phyloP scores from a whole-genome alignment of 2,113 vertebrate species.

The Kryptolebias marmoratus region DNA sequence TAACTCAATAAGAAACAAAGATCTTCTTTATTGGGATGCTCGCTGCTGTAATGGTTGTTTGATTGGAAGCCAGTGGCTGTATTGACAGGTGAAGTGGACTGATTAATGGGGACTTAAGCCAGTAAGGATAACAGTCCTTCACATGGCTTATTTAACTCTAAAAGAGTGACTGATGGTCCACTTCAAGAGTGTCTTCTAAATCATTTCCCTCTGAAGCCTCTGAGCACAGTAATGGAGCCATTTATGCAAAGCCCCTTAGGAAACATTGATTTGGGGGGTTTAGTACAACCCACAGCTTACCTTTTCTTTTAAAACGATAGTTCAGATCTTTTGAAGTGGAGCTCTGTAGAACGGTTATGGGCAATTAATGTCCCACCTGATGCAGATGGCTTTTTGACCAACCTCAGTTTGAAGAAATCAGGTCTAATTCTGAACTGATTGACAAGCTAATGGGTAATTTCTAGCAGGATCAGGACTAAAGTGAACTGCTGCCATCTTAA shows the following conservation, averaged over 20 bases:
- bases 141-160: slow-evolving; percentile 79
- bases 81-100: slow-evolving; percentile 82
- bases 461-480: no score
- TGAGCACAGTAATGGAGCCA: slow-evolving; percentile 58
- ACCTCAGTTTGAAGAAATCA: no score
- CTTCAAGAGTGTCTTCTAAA: slow-evolving; percentile 60
- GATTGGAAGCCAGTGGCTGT: slow-evolving; percentile 76
- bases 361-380: no score
- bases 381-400: no score
- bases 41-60: slow-evolving; percentile 77
- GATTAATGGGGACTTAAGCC: slow-evolving; percentile 85
- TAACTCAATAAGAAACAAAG: slow-evolving; percentile 78
- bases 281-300: slow-evolving; percentile 26
- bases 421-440: no score
- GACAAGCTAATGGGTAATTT: no score
- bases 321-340: no score
- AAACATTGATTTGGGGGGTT: slow-evolving; percentile 56
- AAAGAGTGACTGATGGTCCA: slow-evolving; percentile 73
- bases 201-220: slow-evolving; percentile 53
- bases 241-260: slow-evolving; percentile 62
- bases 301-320: background rate
- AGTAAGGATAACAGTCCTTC: slow-evolving; percentile 81
- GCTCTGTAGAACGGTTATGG: no score
- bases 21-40: slow-evolving; percentile 75
- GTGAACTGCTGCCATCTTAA: no score